Evolutionary conservation across 2,113 vertebrate genomes (phyloP).

Genomic region (Australoheros scitulus): DNA sequence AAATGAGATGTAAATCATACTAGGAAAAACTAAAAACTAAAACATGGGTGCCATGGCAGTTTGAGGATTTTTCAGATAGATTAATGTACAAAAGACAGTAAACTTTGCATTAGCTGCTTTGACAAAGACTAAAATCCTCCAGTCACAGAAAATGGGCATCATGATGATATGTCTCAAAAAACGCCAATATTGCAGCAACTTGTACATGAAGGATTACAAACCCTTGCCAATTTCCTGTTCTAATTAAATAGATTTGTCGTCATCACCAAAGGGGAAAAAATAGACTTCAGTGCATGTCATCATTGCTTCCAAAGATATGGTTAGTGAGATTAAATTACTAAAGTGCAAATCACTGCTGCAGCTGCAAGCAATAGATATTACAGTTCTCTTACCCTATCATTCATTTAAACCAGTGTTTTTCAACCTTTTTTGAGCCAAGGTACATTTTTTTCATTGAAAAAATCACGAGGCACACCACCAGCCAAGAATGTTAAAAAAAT

Average conservation of each 20-base stretch:
- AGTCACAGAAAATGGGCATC: too few relatives aligned
- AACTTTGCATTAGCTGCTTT: not conserved
- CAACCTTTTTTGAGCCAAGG: too few relatives aligned
- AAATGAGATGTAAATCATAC: not conserved
- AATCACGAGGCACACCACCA: too few relatives aligned
- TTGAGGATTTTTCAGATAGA: not conserved
- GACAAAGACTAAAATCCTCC: too few relatives aligned
- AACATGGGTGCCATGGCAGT: not conserved
- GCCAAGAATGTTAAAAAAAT: too few relatives aligned
- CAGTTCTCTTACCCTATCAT: not conserved
- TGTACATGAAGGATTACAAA: not conserved
- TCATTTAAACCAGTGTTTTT: not conserved
- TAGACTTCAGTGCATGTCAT: constrained; percentile 24
- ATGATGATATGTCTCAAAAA: not conserved
- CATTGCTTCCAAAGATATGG: constrained; percentile 3
- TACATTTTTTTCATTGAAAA: too few relatives aligned
- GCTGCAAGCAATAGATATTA: not conserved
- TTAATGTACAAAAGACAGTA: not conserved
- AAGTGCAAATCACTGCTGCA: not conserved
- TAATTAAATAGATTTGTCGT: constrained; percentile 14
- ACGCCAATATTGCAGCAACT: too few relatives aligned
- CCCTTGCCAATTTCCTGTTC: constrained; percentile 14
- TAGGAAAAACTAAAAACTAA: not conserved
- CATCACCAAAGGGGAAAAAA: constrained; percentile 18
- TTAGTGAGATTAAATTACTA: not conserved